Base-by-base conservation (phyloP, 2,113 vertebrate genomes). In the Ursus arctos region DNA sequence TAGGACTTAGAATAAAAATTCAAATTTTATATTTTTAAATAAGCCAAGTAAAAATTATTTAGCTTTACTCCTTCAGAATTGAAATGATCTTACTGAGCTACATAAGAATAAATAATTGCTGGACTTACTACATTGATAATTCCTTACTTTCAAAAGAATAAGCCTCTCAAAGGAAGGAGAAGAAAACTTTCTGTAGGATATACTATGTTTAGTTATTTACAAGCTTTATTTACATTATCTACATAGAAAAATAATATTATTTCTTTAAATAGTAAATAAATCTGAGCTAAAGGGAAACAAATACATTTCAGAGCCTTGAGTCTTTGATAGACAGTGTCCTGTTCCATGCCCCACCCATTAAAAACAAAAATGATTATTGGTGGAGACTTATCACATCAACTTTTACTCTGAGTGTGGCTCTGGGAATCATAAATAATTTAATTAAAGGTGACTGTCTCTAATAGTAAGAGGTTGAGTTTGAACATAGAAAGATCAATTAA, bases 21-120 rank as follows among this genome's bases (percentile, higher is more conserved):
- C 26, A 65, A 88, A 82, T 69, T 77, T 40, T 55, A 8, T 28
- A 49, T 59, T 94, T 91, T 92, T 43, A 86, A 94, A 82, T 69
- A 96, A 83, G 47, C 7, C 24, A 49, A 93, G 33, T 88, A 31
- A 61, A 87, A 74, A 80, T 36, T 55, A 67, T 61, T 84, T 81
- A 88, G 76, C 40, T 40, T 82, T 76, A 72, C 15, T 92, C 8
- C 21, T 90, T 82, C 61, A 86, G 49, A 97, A 51, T 11, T 65
- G 53, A 90, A 82, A 69, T 85, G 8, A 28, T 77, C 11, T 53
- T 79, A 40, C 5, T 88, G 49, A 74, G 5, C 19, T 63, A 79
- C 84, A 77, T 63, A 21, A 63, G 5, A 18, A 61, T 22, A 72
- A 80, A 57, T 61, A 59, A 47, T 36, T 67, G 67, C 51, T 93